Evolutionary conservation across 2,797 vertebrate genomes (phyloP), one percentile per base, ranked within the genome.

Genomic region (Threskiornis aethiopicus): DNA sequence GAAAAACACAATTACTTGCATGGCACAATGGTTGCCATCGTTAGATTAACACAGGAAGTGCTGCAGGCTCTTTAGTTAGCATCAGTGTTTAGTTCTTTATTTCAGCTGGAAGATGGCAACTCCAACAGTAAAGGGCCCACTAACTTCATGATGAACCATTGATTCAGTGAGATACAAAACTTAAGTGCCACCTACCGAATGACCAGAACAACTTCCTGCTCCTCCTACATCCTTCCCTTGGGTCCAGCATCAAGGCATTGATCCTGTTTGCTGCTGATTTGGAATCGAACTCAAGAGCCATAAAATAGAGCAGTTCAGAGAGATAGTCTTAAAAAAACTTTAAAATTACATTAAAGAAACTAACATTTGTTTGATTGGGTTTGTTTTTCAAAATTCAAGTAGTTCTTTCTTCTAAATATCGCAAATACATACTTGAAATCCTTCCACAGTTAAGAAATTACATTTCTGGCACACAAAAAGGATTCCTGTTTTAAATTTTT

Each of bases 391-490:
- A 58, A 4, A 11, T 64, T 80, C 24, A 67, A 28, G 3, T 16
- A 92, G 82, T 89, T 90, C 67, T 93, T 97, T 83, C 70, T 91
- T 97, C 82, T 92, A 93, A 80, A 71, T 70, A 83, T 47, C 14
- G 4, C 12, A 77, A 87, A 77, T 29, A n/a, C 0, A 7, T 46
- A 80, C 19, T 72, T 46, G 5, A 81, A 94, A 96, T 81, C 21
- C 64, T 97, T 97, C 80, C 46, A 67, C 26, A 52, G 33, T 72
- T 93, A 93, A 37, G 33, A 94, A 85, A 84, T 83, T 85, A 47
- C 78, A 91, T 95, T 96, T 94, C 62, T 17, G 19, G 72, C 84
- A 88, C 54, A 79, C 55, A 81, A 91, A 98, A 96, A 75, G 52
- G 41, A 73, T 71, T 96, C 54, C 21, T 95, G 18, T 84, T 96